These are phyloP conservation scores for Danio albolineatus DNA, from an alignment of 2,797 vertebrate species.

Conservation along the genomic window DNA sequence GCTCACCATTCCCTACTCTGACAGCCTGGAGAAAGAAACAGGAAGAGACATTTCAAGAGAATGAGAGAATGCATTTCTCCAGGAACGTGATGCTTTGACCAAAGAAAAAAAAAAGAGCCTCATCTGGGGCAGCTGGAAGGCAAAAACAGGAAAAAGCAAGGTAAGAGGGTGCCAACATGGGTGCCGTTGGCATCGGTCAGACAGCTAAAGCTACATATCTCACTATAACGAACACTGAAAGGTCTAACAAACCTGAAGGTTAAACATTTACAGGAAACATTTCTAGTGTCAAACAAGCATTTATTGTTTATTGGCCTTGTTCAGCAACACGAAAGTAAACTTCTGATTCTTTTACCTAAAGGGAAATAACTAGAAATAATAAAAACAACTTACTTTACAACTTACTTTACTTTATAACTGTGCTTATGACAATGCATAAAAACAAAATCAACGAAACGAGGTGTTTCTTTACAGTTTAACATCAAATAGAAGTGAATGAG, in stretches of 20 bases:
- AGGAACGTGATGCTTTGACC: slow-evolving; percentile 52
- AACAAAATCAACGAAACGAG: no score
- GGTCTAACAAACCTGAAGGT: not conserved
- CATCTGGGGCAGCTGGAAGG: slow-evolving; percentile 48
- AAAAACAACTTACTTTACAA: no score
- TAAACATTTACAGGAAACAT: not conserved
- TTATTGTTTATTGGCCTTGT: not conserved
- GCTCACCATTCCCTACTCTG: slow-evolving; percentile 5
- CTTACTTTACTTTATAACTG: no score
- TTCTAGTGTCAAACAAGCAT: not conserved
- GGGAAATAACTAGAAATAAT: no score
- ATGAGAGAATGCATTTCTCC: slow-evolving; percentile 28
- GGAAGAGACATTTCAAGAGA: slow-evolving; percentile 34
- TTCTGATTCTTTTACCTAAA: no score
- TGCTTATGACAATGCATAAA: no score
- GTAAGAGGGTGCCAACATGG: slow-evolving; percentile 19
- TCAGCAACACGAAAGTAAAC: no score
- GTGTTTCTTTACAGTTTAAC: no score
- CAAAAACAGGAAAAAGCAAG: slow-evolving; percentile 15
- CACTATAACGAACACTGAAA: not conserved
- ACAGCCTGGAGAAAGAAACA: slow-evolving; percentile 55
- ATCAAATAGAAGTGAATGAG: no score
- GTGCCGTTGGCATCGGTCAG: not conserved
- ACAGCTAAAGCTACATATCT: not conserved
- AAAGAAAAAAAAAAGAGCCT: slow-evolving; percentile 48